Evolutionary conservation across 2,888 invertebrate species (phyloP), one percentile per base, ranked within the genome.

Genomic region (Leucoptera coffeella): DNA sequence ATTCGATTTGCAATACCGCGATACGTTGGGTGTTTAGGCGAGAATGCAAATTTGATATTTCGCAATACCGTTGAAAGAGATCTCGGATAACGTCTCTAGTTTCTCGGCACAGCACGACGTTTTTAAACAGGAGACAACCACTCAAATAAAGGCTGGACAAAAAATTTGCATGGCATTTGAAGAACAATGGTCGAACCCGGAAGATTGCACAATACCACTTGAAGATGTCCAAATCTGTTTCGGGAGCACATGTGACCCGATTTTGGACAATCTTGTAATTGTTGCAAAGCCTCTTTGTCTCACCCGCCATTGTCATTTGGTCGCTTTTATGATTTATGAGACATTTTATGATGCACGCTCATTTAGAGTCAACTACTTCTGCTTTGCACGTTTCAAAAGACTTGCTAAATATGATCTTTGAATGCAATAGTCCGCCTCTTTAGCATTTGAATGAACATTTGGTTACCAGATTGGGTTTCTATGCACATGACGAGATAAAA

Each of bases 371-470:
- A 42, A 47, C 43, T 42, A 53, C 55, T 61, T 60, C 50, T 64
- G 64, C 58, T 47, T 49, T 57, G 62, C 69, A 65, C 62, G 65
- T 69, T 67, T 59, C 39, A 49, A 50, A 38, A 10, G 48, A n/a
- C 45, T 51, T 48, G 50, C 47, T 52, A 46, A 45, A 47, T 45
- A 44, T 40, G 42, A 43, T 55, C 64, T 65, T 65, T 62, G 64
- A 61, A 59, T 43, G 36, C 44, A 48, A 50, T 48, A 48, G 41
- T 40, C 36, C 31, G 48, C 41, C 49, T 45, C 43, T 42, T 62
- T 65, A 57, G 52, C 64, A 64, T 64, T 52, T 60, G 50, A 64
- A 65, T 54, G 50, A 48, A 61, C 67, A 65, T 65, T 67, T 67
- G 65, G 64, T 64, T 56, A 64, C 64, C 65, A 67, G 61, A 67